Evolutionary conservation across 2,113 vertebrate genomes (phyloP), one percentile per base, ranked within the genome.

Genomic region (Pollimyrus isidori): DNA sequence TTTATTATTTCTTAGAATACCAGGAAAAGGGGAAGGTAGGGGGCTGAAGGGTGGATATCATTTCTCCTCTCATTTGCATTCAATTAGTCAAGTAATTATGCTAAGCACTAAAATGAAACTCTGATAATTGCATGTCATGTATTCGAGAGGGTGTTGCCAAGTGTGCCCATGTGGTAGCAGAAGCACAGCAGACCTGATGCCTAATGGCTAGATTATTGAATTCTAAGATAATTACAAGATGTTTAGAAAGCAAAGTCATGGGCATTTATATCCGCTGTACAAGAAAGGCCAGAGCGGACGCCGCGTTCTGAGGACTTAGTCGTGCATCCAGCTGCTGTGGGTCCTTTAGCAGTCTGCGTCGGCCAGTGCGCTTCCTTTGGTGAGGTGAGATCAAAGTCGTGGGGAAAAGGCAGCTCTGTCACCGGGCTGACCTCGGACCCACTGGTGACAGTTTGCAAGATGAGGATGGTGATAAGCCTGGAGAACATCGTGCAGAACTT

Each of bases 61-160:
- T 46, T 53, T 50, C 50, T 53, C 46, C 10, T 89, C 45, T 83
- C 73, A 82, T 82, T 88, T 89, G 88, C 88, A 83, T 89, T 89
- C 73, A 89, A 56, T 89, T 80, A 89, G 69, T 82, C 7, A 89
- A 73, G 69, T 82, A 89, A 89, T 89, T 89, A 89, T 89, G 88
- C 88, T 82, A 83, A 89, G 69, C 49, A 83, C 88, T 45, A 53
- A 80, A 82, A 80, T 83, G 69, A 83, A 80, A 89, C 49, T 26
- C 65, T 83, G 49, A 83, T 89, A 89, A 89, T 82, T 89, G 73
- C 88, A 42, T 83, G 73, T 53, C 88, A 56, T 52, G 88, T 35
- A 89, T 82, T 89, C 88, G 56, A 69, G 50, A 56, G 69, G 26
- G 35, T 80, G 73, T 89, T 19, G 30, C 76, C 88, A 45, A 21